These are phyloP conservation scores for Zele albiditarsus DNA, from an alignment of 2,888 invertebrate genomes.

Conservation along the genomic window DNA sequence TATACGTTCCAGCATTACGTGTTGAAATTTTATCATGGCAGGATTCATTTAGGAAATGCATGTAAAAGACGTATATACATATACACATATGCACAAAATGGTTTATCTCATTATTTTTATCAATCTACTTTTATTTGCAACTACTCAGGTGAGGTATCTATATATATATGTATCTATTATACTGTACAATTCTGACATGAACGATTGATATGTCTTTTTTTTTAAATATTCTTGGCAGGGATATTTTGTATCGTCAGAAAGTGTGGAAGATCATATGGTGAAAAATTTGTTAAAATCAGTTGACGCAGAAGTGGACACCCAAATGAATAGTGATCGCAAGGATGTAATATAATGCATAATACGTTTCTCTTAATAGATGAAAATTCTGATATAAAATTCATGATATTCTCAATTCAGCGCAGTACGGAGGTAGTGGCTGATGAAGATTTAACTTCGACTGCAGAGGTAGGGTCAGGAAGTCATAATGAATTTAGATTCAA, in stretches of 20 bases:
- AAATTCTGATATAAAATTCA: too few relatives aligned
- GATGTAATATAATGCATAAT: not conserved
- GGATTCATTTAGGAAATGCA: not conserved
- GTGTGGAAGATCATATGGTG: not conserved
- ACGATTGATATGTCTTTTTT: not conserved
- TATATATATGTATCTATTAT: too few relatives aligned
- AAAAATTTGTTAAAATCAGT: not conserved
- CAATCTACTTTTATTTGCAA: not conserved
- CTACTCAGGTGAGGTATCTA: not conserved
- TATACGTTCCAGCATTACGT: not conserved
- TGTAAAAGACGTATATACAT: not conserved
- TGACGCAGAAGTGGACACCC: too few relatives aligned
- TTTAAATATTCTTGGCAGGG: not conserved
- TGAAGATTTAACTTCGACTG: too few relatives aligned
- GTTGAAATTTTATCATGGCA: not conserved
- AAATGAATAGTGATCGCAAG: not conserved
- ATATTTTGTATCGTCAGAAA: not conserved
- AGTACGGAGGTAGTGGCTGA: too few relatives aligned
- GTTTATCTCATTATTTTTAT: not conserved
- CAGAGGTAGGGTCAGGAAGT: too few relatives aligned
- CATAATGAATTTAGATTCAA: too few relatives aligned
- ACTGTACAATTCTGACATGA: too few relatives aligned
- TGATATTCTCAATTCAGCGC: too few relatives aligned
- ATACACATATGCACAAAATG: not conserved
- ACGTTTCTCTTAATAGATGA: too few relatives aligned